Evolutionary conservation across 2,888 invertebrate species (phyloP).

Genomic region (Xanthia icteritia): DNA sequence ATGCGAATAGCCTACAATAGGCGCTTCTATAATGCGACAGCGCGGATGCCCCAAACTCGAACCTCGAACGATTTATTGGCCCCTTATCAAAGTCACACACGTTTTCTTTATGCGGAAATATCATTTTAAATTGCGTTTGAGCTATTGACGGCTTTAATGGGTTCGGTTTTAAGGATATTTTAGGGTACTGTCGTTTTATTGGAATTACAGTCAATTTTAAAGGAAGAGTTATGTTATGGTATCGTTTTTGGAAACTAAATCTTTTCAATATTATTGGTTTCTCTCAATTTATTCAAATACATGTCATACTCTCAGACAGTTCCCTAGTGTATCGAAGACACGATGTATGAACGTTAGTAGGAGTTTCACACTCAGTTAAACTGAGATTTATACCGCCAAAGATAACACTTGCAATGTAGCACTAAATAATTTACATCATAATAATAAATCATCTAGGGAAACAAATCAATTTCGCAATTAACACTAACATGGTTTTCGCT

Average conservation of each 20-base stretch:
- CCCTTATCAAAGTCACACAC: conserved; percentile 84
- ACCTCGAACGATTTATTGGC: conserved; percentile 83
- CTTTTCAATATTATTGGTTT: background rate
- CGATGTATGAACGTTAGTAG: background rate
- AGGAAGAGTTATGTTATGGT: conserved; percentile 14
- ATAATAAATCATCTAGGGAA: conserved; percentile 51
- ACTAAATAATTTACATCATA: conserved; percentile 26
- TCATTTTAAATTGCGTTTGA: conserved; percentile 61
- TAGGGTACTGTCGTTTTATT: conserved; percentile 30
- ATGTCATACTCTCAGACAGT: background rate
- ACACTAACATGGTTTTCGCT: conserved; percentile 59
- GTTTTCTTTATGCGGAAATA: conserved; percentile 75
- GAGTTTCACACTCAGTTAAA: conserved; percentile 11
- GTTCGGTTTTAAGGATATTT: conserved; percentile 42
- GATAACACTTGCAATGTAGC: conserved; percentile 25
- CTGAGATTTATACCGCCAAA: conserved; percentile 24
- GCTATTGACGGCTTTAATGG: conserved; percentile 59
- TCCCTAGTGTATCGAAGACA: background rate
- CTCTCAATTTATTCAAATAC: background rate
- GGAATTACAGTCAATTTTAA: conserved; percentile 12
- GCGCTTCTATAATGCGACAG: conserved; percentile 83
- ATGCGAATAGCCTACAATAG: conserved; percentile 86
- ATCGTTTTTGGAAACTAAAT: background rate
- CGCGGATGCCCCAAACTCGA: conserved; percentile 79
- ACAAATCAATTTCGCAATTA: conserved; percentile 60